These are phyloP conservation scores for Mobula birostris DNA, from an alignment of 2,113 vertebrate genomes.

Conservation along the genomic window DNA sequence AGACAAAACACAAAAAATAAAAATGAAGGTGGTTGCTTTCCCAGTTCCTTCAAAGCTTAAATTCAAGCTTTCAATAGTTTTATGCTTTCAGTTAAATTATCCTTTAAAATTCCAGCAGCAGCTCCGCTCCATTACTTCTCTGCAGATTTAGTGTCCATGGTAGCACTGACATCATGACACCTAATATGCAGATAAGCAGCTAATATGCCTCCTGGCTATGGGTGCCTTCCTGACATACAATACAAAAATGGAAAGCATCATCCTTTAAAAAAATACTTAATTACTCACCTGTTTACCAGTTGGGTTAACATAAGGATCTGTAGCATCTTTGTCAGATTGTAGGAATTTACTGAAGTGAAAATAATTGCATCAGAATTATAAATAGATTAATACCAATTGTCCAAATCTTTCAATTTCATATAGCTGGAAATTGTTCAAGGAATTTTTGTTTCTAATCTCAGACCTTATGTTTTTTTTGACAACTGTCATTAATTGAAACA, in stretches of 20 bases:
- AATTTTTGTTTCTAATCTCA: neutral
- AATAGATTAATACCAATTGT: neutral
- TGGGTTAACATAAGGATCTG: neutral
- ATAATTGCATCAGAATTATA: neutral
- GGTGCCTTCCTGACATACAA: neutral
- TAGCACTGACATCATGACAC: neutral
- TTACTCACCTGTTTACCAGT: neutral
- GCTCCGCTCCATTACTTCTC: neutral
- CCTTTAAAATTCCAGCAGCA: neutral
- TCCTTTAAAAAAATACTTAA: neutral
- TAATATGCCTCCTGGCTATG: no score
- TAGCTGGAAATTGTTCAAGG: neutral
- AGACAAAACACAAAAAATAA: neutral
- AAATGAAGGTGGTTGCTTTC: neutral
- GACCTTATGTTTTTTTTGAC: neutral
- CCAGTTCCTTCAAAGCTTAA: neutral
- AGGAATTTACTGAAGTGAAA: conserved; percentile 1
- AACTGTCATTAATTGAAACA: neutral
- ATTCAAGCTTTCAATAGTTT: neutral
- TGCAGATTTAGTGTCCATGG: neutral
- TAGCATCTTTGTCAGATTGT: neutral
- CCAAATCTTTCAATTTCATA: neutral
- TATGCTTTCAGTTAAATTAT: neutral
- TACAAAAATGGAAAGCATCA: neutral
- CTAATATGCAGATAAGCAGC: neutral